A percentile compares a stretch with the other conserved stretches of the same genome.
Conservation (phyloP, 2,888 invertebrate genomes). For the Opisthograptis luteolata region DNA sequence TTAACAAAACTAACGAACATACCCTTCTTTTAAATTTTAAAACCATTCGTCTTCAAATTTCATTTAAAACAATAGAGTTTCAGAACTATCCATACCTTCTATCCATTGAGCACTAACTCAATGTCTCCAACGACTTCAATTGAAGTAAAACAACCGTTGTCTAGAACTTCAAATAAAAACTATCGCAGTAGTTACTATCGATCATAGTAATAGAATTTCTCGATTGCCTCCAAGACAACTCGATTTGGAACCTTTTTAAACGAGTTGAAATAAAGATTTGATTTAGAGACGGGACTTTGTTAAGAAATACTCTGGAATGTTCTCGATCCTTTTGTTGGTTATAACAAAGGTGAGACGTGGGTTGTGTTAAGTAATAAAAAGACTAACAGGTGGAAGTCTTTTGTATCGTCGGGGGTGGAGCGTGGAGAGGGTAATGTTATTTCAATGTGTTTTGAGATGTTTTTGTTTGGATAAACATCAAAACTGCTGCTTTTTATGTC, state of each 20-base stretch:
- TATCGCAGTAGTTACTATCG: slow-evolving; percentile 17
- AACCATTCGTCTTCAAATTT: too few relatives aligned
- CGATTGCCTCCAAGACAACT: slow-evolving; percentile 38
- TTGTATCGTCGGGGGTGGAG: background rate
- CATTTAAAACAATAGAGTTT: slow-evolving; percentile 1
- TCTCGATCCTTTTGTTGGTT: slow-evolving; percentile 22
- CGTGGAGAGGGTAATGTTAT: background rate
- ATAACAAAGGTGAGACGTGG: slow-evolving; percentile 25
- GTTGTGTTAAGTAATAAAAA: slow-evolving; percentile 20
- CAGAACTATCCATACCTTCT: slow-evolving; percentile 3
- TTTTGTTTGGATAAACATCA: background rate
- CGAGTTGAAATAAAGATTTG: slow-evolving; percentile 47
- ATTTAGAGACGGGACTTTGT: slow-evolving; percentile 36
- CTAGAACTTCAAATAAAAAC: slow-evolving; percentile 17
- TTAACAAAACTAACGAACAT: too few relatives aligned
- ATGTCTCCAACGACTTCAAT: slow-evolving; percentile 15
- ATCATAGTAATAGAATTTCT: slow-evolving; percentile 20
- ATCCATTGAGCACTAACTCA: slow-evolving; percentile 7
- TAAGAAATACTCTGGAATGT: slow-evolving; percentile 5
- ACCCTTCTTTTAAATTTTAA: background rate
- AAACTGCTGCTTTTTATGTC: too few relatives aligned
- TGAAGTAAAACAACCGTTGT: slow-evolving; percentile 13
- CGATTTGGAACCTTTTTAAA: slow-evolving; percentile 43
- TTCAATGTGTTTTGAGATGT: background rate
- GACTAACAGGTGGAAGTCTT: slow-evolving; percentile 20